A percentile compares a stretch with the other conserved stretches of the same genome.
Evolutionary conservation across 2,888 invertebrate genomes (phyloP).

Genomic region (Leptinotarsa rubiginosa): DNA sequence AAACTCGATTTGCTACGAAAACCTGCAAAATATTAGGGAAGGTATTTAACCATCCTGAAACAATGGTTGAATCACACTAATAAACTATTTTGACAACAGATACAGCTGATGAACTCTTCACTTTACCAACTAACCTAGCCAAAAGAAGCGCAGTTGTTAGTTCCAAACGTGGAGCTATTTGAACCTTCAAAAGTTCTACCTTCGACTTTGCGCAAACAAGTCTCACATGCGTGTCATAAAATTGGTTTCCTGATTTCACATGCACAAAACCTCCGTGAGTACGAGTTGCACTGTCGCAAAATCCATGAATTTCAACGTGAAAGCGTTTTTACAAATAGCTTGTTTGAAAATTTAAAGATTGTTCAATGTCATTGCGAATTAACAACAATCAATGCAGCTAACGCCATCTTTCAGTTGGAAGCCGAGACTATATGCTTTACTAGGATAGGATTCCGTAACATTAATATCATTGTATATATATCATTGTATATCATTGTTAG

Average conservation of each 20-base stretch:
- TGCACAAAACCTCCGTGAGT: constrained; percentile 22
- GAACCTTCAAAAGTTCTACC: neutral
- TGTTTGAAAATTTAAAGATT: too few relatives aligned
- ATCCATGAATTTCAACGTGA: constrained; percentile 16
- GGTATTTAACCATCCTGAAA: constrained; percentile 5
- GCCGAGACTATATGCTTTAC: too few relatives aligned
- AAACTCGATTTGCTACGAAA: constrained; percentile 18
- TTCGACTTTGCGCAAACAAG: constrained; percentile 1
- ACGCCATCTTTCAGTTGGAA: too few relatives aligned
- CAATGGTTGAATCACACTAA: constrained; percentile 15
- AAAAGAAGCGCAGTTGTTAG: neutral
- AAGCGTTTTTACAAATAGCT: too few relatives aligned
- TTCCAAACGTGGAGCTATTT: neutral
- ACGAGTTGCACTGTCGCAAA: constrained; percentile 4
- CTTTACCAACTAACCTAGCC: constrained; percentile 2
- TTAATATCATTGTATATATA: too few relatives aligned
- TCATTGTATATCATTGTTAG: too few relatives aligned
- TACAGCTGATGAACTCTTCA: neutral
- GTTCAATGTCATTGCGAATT: constrained; percentile 21
- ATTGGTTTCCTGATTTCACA: neutral
- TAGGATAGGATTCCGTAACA: too few relatives aligned
- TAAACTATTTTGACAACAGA: neutral
- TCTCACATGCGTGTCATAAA: neutral
- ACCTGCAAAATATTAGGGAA: constrained; percentile 11
- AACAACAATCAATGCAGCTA: neutral